These are phyloP conservation scores for Serranus cabrilla DNA, from an alignment of 2,797 vertebrate genomes.

Conservation along the genomic window DNA sequence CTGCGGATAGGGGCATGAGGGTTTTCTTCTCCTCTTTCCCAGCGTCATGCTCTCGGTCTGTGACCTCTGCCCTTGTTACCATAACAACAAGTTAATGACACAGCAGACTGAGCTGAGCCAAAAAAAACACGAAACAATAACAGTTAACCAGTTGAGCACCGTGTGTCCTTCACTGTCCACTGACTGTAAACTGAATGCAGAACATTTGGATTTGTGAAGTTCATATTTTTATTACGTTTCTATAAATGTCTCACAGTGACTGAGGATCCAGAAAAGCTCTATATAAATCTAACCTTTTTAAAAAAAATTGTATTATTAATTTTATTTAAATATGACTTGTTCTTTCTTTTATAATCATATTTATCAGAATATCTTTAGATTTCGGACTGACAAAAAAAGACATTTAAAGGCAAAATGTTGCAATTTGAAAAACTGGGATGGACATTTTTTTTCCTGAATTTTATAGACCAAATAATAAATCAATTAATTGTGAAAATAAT, in stretches of 20 bases:
- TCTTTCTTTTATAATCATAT: too few relatives aligned
- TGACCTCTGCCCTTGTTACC: slow-evolving; percentile 72
- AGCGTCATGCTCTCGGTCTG: slow-evolving; percentile 9
- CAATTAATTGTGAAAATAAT: too few relatives aligned
- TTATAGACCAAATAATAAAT: too few relatives aligned
- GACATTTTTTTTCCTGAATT: too few relatives aligned
- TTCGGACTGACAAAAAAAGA: too few relatives aligned
- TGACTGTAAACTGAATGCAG: background rate
- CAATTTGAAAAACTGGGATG: too few relatives aligned
- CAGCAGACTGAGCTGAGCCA: slow-evolving; percentile 51
- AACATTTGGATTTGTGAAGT: slow-evolving; percentile 41
- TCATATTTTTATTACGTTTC: background rate
- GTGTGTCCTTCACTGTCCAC: slow-evolving; percentile 11
- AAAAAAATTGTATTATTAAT: too few relatives aligned
- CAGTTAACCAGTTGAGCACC: slow-evolving; percentile 17
- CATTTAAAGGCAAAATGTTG: too few relatives aligned
- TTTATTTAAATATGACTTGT: too few relatives aligned
- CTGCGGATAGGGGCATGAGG: slow-evolving; percentile 37
- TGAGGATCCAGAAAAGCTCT: too few relatives aligned
- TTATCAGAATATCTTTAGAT: too few relatives aligned
- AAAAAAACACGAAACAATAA: slow-evolving; percentile 47
- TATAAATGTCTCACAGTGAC: background rate
- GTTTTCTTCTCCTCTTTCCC: slow-evolving; percentile 35
- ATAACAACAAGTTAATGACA: slow-evolving; percentile 76
- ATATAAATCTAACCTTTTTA: too few relatives aligned